A percentile compares a stretch with the other conserved stretches of the same genome.
Evolutionary conservation across 2,888 invertebrate species (phyloP).

Genomic region (Adelphocoris suturalis): DNA sequence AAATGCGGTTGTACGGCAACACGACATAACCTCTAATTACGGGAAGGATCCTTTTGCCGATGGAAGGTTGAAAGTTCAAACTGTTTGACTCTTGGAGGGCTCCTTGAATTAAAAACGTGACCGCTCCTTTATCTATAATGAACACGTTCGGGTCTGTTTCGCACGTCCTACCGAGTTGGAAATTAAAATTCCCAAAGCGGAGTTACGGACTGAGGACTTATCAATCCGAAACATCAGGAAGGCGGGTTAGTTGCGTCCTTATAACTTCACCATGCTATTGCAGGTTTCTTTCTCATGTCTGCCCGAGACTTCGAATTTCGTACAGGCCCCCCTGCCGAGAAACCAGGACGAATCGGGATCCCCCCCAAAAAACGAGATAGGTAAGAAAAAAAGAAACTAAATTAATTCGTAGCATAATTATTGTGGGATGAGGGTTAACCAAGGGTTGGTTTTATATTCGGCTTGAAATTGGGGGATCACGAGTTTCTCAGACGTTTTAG

Average conservation of each 20-base stretch:
- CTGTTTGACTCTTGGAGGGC: slow-evolving; percentile 52
- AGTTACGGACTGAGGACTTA: slow-evolving; percentile 14
- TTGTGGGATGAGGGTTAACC: slow-evolving; percentile 29
- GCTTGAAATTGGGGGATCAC: slow-evolving; percentile 51
- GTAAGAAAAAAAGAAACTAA: neutral
- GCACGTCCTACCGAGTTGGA: slow-evolving; percentile 69
- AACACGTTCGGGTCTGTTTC: slow-evolving; percentile 68
- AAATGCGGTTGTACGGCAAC: slow-evolving; percentile 34
- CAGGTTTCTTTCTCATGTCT: neutral
- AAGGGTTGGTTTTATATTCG: slow-evolving; percentile 6
- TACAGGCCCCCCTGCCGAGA: slow-evolving; percentile 33
- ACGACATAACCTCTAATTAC: slow-evolving; percentile 19
- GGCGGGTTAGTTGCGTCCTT: slow-evolving; percentile 24
- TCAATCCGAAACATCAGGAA: slow-evolving; percentile 48
- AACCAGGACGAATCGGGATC: slow-evolving; percentile 22
- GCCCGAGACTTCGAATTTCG: neutral
- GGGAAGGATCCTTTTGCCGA: slow-evolving; percentile 9
- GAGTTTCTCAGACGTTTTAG: neutral
- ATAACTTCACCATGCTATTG: neutral
- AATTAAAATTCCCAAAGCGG: slow-evolving; percentile 67
- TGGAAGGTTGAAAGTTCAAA: slow-evolving; percentile 61
- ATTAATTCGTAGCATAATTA: slow-evolving; percentile 65
- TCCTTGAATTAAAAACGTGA: slow-evolving; percentile 71
- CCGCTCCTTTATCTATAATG: slow-evolving; percentile 68
- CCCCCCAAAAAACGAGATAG: neutral